Conservation (phyloP, 2,888 invertebrate genomes). For the Cephus rjabovi region DNA sequence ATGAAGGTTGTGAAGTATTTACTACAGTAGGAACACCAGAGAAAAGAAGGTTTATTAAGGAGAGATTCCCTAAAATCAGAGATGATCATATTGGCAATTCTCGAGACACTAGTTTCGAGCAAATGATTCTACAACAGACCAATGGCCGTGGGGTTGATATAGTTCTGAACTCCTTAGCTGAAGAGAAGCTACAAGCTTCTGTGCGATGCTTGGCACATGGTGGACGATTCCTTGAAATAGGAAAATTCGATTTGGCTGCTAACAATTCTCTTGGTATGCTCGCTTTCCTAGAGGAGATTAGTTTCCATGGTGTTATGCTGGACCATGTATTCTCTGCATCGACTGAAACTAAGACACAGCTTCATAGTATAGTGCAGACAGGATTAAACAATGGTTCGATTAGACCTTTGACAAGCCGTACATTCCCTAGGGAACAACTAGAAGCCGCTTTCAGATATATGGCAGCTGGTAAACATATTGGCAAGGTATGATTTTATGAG, state of each 20-base stretch:
- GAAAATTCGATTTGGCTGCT: constrained; percentile 82
- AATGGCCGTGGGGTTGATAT: constrained; percentile 90
- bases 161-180: constrained; percentile 89
- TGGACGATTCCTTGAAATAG: constrained; percentile 86
- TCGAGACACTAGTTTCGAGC: constrained; percentile 87
- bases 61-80: constrained; percentile 69
- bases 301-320: constrained; percentile 83
- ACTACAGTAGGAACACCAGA: constrained; percentile 73
- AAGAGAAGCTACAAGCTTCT: constrained; percentile 86
- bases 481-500: constrained; percentile 71
- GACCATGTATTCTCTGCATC: constrained; percentile 74
- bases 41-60: constrained; percentile 71
- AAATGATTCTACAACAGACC: constrained; percentile 83
- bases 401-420: constrained; percentile 75
- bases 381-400: constrained; percentile 77
- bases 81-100: constrained; percentile 86
- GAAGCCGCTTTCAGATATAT: constrained; percentile 79
- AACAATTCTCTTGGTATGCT: constrained; percentile 76
- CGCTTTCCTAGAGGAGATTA: constrained; percentile 77
- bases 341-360: constrained; percentile 68
- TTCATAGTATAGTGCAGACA: constrained; percentile 72
- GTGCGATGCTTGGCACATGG: constrained; percentile 72
- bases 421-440: constrained; percentile 75
- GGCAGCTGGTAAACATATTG: constrained; percentile 82
- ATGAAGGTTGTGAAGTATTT: constrained; percentile 71